Percentiles rank a stretch among this genome's conserved stretches.
These are phyloP conservation scores for Pseudorhombus dupliciocellatus DNA, from an alignment of 2,113 vertebrate genomes.

Conservation along the genomic window DNA sequence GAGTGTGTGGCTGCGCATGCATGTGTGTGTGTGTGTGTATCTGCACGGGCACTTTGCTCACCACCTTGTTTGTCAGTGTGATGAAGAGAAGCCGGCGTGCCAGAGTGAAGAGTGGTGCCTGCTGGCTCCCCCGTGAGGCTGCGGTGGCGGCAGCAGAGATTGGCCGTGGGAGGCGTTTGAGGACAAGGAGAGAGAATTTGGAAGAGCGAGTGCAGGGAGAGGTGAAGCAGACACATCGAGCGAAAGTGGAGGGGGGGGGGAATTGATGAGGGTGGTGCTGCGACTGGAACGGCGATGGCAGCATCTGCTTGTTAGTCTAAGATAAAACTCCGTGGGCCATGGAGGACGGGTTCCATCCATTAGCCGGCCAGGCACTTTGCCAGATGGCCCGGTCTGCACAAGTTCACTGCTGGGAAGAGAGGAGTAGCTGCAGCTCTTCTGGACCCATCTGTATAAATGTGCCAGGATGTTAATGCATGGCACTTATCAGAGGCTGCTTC, in stretches of 20 bases:
- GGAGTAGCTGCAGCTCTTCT: constrained; percentile 32
- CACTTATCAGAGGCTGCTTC: constrained; percentile 40
- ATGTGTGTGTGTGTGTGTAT: background rate
- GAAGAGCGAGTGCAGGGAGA: constrained; percentile 26
- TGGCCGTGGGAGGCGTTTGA: constrained; percentile 53
- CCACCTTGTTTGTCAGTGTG: constrained; percentile 58
- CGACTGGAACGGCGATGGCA: constrained; percentile 42
- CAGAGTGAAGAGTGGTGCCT: constrained; percentile 41
- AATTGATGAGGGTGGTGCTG: constrained; percentile 60
- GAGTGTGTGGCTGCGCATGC: constrained; percentile 8
- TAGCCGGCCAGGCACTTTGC: constrained; percentile 56
- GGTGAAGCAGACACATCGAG: constrained; percentile 45
- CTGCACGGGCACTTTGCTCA: constrained; percentile 28
- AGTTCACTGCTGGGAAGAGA: constrained; percentile 46
- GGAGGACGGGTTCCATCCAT: constrained; percentile 63
- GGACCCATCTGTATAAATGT: constrained; percentile 50
- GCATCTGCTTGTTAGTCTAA: constrained; percentile 71
- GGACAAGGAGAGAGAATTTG: constrained; percentile 37
- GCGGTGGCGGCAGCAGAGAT: constrained; percentile 7
- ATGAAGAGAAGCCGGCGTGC: constrained; percentile 38
- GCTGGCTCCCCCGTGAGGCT: constrained; percentile 42
- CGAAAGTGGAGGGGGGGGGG: constrained; percentile 33
- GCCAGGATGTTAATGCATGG: constrained; percentile 49
- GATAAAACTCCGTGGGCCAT: constrained; percentile 66
- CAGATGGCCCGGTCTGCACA: constrained; percentile 53